Evolutionary conservation across 2,113 vertebrate genomes (phyloP), one percentile per base, ranked within the genome.

Genomic region (Centropus bengalensis): DNA sequence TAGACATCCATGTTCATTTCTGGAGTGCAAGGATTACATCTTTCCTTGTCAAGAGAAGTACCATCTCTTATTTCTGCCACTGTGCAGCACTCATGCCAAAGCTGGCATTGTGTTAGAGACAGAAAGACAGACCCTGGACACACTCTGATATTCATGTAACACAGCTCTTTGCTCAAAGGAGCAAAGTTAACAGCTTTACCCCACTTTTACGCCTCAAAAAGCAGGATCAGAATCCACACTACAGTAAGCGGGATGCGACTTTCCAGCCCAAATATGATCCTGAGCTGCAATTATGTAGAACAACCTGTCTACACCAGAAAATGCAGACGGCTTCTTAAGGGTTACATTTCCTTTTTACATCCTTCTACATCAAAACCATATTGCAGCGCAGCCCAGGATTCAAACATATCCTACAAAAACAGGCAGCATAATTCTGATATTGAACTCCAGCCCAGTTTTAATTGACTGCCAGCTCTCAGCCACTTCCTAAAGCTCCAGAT

Each of bases 361-460:
- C 97, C 94, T 95, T 96, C 96, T 96, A 97, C 98, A 98, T 98
- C 97, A 98, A 98, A 98, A 97, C 94, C 96, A 98, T 94, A 98
- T 97, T 98, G 93, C 95, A 96, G 93, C 64, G 73, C 22, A 94
- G 88, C 77, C 93, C 3, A 1, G 69, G 93, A 96, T 96, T 96
- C 93, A 97, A 94, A 91, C 45, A 95, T 76, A 95, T 97, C 95
- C 96, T 97, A 96, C 89, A 97, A 98, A 98, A 98, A 96, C 95
- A 98, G 92, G 94, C 94, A 96, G 96, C 91, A 97, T 92, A 98
- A 94, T 91, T 96, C 96, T 93, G 94, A 96, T 98, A 96, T 94
- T 97, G 97, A 98, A 97, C 96, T 96, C 90, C 94, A 96, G 96
- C 93, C 97, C 92, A 91, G 74, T 98, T 98, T 98, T 98, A 98